phyloP scores from a whole-genome alignment of 1,140 invertebrate species.

The Aphelenchoides besseyi region DNA sequence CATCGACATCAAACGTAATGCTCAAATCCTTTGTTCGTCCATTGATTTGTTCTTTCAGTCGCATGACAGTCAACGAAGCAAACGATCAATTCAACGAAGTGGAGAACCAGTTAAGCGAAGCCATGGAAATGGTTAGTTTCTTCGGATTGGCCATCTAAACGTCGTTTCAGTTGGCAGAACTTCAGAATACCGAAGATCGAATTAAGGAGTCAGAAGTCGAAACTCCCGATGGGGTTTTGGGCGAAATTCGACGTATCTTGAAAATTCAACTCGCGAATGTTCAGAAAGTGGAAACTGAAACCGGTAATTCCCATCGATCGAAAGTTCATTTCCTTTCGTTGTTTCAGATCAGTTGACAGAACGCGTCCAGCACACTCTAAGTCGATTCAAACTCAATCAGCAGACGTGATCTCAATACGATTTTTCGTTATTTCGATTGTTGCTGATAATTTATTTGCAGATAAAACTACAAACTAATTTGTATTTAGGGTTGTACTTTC shows the following conservation, averaged over 20 bases:
- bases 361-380: constrained; percentile 38
- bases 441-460: background rate
- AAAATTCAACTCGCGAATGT: background rate
- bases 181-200: background rate
- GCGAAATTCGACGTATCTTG: background rate
- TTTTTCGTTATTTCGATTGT: background rate
- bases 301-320: background rate
- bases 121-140: background rate
- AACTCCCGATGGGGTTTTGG: background rate
- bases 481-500: background rate
- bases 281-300: background rate
- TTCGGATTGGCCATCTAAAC: background rate
- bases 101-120: background rate
- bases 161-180: background rate
- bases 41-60: no score
- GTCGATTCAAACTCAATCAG: constrained; percentile 9
- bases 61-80: background rate
- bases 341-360: constrained; percentile 20
- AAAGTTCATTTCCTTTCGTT: background rate
- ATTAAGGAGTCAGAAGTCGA: background rate
- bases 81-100: background rate
- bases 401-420: background rate
- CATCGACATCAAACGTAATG: no score
- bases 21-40: no score
- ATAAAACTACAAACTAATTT: background rate